These are phyloP conservation scores for Carassius auratus DNA, from an alignment of 2,113 vertebrate genomes.

Conservation along the genomic window DNA sequence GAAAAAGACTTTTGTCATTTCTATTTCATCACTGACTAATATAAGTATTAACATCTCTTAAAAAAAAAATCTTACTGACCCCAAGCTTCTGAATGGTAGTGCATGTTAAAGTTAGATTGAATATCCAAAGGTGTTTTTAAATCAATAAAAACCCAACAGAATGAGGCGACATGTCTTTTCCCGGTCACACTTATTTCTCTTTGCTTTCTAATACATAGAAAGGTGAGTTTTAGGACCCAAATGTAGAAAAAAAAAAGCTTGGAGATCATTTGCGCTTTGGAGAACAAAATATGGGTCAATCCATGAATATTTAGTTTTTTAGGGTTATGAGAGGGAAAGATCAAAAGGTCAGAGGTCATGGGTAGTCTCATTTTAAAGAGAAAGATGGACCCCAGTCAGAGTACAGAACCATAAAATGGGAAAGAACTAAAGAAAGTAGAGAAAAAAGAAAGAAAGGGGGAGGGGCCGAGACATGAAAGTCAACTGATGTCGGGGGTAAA, in stretches of 20 bases:
- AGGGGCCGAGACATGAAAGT: slow-evolving; percentile 74
- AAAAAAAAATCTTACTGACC: background rate
- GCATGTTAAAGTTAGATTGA: background rate
- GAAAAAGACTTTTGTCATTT: background rate
- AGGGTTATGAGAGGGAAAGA: background rate
- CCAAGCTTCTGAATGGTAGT: background rate
- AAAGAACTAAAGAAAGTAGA: slow-evolving; percentile 21
- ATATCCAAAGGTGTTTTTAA: background rate
- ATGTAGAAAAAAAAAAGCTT: background rate
- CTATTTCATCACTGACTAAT: too few species aligned
- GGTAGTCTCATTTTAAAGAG: background rate
- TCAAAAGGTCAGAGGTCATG: slow-evolving; percentile 12
- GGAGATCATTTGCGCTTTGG: background rate
- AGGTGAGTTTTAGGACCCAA: slow-evolving; percentile 31
- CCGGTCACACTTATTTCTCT: background rate
- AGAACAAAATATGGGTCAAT: background rate
- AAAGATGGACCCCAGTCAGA: slow-evolving; percentile 33
- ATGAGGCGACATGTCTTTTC: background rate
- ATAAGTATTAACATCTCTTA: background rate
- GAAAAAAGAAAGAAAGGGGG: background rate
- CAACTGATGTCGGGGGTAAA: slow-evolving; percentile 74
- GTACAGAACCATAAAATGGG: background rate
- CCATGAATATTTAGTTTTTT: background rate
- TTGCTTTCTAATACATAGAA: slow-evolving; percentile 19
- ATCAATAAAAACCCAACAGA: background rate